A percentile compares a stretch with the other conserved stretches of the same genome.
Evolutionary conservation across 2,797 vertebrate genomes (phyloP).

Genomic region (Melanotaenia trifasciata): DNA sequence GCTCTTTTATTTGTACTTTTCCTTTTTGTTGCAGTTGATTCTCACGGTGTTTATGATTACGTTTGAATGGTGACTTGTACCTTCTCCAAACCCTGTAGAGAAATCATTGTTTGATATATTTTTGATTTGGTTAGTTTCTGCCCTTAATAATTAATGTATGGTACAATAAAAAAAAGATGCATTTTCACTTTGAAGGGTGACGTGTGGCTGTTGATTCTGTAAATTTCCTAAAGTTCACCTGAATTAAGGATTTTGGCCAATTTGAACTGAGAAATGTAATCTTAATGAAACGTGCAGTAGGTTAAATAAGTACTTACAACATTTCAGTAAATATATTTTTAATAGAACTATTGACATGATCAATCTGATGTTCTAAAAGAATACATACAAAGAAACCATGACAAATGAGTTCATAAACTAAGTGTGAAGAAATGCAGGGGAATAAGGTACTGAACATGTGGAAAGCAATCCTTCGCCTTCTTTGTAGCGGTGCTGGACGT

Average conservation of each 20-base stretch:
- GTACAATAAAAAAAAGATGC: conserved; percentile 94
- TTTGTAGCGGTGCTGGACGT: no score
- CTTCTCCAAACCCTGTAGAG: conserved; percentile 81
- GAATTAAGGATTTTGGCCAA: background rate
- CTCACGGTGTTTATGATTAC: conserved; percentile 62
- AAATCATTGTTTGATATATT: conserved; percentile 84
- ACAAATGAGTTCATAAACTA: no score
- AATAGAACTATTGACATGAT: no score
- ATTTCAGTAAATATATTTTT: background rate
- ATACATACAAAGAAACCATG: no score
- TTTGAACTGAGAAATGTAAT: no score
- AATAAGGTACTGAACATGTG: no score
- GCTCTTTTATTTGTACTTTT: conserved; percentile 68
- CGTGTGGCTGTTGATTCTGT: conserved; percentile 19
- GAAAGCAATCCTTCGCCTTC: background rate
- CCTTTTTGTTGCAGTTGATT: conserved; percentile 61
- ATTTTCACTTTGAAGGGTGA: conserved; percentile 86
- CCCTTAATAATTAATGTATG: conserved; percentile 97
- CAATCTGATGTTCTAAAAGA: no score
- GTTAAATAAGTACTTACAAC: no score
- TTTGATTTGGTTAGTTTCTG: conserved; percentile 90
- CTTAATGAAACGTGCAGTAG: no score
- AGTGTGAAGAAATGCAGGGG: no score
- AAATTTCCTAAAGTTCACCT: background rate
- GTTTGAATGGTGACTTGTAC: conserved; percentile 83